These are phyloP conservation scores for Belgica antarctica DNA, from an alignment of 2,888 invertebrate species.

Conservation along the genomic window DNA sequence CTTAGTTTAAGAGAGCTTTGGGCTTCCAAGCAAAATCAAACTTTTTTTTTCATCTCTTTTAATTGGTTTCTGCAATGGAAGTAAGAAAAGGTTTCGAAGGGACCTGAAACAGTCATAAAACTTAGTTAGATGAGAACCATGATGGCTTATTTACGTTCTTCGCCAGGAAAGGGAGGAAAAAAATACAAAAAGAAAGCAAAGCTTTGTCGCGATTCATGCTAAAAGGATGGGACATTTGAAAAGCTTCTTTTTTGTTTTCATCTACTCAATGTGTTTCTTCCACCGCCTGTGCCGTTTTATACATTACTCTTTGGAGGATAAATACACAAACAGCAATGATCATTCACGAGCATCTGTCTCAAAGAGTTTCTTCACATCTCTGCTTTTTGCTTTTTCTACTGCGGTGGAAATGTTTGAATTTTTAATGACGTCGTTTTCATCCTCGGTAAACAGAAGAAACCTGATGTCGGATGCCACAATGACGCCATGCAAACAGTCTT, in stretches of 20 bases:
- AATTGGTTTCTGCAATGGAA: constrained; percentile 19
- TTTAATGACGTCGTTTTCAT: background rate
- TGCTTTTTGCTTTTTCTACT: background rate
- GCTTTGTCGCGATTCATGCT: background rate
- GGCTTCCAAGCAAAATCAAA: background rate
- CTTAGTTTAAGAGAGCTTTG: too few relatives aligned
- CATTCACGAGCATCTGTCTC: background rate
- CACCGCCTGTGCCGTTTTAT: background rate
- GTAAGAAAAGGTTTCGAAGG: background rate
- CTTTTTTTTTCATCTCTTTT: constrained; percentile 14
- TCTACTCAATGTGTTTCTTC: background rate
- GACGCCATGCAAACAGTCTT: background rate
- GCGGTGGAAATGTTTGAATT: background rate
- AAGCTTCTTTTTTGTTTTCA: background rate
- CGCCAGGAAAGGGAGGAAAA: background rate
- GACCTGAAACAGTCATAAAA: constrained; percentile 23
- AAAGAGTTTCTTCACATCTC: constrained; percentile 1
- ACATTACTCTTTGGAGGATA: constrained; percentile 9
- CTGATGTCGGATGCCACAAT: background rate
- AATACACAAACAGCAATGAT: background rate
- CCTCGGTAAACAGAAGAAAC: background rate
- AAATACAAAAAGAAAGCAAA: background rate
- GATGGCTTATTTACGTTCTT: constrained; percentile 23
- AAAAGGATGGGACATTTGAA: background rate
- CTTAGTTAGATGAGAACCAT: constrained; percentile 1